These are phyloP conservation scores for Ptyas mucosa DNA, from an alignment of 2,113 vertebrate species.

Conservation along the genomic window DNA sequence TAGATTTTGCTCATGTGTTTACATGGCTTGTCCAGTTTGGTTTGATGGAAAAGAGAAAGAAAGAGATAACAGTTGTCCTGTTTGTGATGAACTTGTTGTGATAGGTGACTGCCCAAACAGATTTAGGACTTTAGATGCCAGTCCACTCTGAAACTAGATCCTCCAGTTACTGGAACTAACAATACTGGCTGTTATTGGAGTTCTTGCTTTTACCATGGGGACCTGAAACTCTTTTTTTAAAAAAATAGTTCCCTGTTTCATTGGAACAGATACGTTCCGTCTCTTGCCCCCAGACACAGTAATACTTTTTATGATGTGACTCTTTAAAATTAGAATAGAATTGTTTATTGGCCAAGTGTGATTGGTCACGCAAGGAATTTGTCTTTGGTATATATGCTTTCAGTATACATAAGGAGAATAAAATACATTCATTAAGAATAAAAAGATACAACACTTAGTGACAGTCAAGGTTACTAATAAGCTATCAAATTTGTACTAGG, in stretches of 20 bases:
- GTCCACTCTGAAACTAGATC: neutral
- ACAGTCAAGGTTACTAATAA: too few species aligned
- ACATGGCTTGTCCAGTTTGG: neutral
- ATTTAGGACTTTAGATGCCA: neutral
- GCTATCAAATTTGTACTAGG: too few species aligned
- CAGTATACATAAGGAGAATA: too few species aligned
- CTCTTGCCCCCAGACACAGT: too few species aligned
- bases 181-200: neutral
- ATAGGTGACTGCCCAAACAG: neutral
- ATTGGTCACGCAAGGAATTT: too few species aligned
- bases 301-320: neutral
- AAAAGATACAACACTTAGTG: too few species aligned
- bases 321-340: neutral
- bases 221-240: neutral
- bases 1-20: neutral
- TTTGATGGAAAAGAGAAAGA: neutral
- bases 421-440: too few species aligned
- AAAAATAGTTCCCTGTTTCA: neutral
- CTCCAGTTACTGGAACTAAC: neutral
- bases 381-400: too few species aligned
- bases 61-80: neutral
- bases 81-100: neutral
- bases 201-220: neutral
- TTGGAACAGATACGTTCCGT: neutral
- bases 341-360: too few species aligned